Evolutionary conservation across 2,797 vertebrate genomes (phyloP).

Genomic region (Prionace glauca): DNA sequence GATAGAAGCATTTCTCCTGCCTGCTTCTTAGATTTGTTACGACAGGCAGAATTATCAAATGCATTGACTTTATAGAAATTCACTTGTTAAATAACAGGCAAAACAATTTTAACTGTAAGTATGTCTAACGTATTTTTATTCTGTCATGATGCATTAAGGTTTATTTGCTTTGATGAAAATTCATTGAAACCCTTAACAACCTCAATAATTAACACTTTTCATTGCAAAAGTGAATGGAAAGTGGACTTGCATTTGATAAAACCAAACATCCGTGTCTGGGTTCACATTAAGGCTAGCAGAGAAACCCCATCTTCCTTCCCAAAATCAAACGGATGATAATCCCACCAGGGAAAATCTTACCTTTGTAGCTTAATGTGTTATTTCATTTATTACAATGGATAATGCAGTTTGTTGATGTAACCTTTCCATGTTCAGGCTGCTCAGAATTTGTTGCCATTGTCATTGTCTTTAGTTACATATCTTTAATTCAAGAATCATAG

Average conservation of each 20-base stretch:
- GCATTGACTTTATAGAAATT: background rate
- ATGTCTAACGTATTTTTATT: background rate
- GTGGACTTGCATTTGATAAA: background rate
- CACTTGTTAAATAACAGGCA: background rate
- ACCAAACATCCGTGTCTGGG: background rate
- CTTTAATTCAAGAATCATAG: too few relatives aligned
- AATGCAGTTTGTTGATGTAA: background rate
- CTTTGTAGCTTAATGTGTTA: background rate
- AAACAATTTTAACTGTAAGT: background rate
- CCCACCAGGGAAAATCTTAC: background rate
- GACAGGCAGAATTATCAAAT: background rate
- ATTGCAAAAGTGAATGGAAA: background rate
- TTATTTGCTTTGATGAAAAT: background rate
- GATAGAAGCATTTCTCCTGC: too few relatives aligned
- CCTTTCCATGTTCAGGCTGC: background rate
- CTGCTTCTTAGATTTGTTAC: background rate
- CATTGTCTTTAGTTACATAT: background rate
- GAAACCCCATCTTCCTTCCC: background rate
- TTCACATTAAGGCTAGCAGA: background rate
- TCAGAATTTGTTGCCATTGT: background rate
- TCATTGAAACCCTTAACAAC: background rate
- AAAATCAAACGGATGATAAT: background rate
- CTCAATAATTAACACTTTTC: background rate
- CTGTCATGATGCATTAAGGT: background rate
- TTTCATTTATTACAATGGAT: background rate